Conservation (phyloP, 2,888 invertebrate species). For the Drosophila barbarae region DNA sequence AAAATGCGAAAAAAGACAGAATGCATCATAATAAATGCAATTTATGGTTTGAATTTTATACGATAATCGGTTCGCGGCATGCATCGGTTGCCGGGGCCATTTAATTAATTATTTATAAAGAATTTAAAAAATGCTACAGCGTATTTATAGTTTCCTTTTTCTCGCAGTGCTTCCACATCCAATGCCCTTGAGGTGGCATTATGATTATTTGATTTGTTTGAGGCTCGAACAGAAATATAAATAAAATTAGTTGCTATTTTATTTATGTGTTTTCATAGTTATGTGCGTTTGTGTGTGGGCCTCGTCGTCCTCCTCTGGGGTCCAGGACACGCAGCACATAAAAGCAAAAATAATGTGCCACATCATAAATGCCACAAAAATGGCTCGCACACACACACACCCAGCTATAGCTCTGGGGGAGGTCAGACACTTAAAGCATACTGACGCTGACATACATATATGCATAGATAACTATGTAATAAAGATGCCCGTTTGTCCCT, state of each 20-base stretch:
- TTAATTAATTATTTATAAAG: constrained; percentile 27
- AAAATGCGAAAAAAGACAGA: not conserved
- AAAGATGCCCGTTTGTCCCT: constrained; percentile 62
- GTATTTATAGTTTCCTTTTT: not conserved
- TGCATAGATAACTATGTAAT: constrained; percentile 51
- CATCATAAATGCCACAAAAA: constrained; percentile 74
- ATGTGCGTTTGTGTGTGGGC: constrained; percentile 10
- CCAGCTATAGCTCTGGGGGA: constrained; percentile 39
- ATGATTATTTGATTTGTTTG: constrained; percentile 67
- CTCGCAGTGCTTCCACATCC: constrained; percentile 3
- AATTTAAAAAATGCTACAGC: constrained; percentile 17
- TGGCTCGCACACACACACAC: constrained; percentile 49
- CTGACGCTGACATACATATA: constrained; percentile 5
- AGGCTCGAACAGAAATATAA: constrained; percentile 51
- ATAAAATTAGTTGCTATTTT: constrained; percentile 76
- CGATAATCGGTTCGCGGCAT: constrained; percentile 34
- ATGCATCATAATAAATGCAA: constrained; percentile 56
- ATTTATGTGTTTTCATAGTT: constrained; percentile 61
- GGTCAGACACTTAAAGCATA: constrained; percentile 63
- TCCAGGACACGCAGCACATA: constrained; percentile 50
- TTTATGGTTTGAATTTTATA: constrained; percentile 51
- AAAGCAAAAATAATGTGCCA: constrained; percentile 68
- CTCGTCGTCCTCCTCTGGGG: constrained; percentile 26
- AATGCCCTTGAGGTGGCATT: constrained; percentile 49
- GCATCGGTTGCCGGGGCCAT: not conserved